A percentile compares a stretch with the other conserved stretches of the same genome.
Conservation (phyloP, 2,113 vertebrate species). For the Dolichallabes microphthalmus region DNA sequence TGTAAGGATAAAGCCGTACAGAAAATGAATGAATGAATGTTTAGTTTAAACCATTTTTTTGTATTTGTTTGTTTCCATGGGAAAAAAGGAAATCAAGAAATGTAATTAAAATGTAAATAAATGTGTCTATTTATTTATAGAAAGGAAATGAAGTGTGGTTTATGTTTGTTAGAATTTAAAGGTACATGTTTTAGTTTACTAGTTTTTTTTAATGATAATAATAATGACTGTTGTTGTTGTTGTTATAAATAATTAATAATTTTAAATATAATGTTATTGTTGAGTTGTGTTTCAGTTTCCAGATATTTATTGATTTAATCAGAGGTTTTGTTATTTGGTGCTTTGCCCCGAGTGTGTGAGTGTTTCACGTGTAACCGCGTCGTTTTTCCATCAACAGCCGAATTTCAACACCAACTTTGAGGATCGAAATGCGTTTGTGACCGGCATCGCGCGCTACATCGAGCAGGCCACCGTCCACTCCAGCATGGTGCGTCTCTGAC, state of each 20-base stretch:
- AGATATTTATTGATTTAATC: background rate
- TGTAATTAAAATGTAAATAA: background rate
- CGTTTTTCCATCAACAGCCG: conserved; percentile 72
- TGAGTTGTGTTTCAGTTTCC: background rate
- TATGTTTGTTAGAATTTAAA: too few species aligned
- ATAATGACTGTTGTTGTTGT: too few species aligned
- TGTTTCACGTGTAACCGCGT: background rate
- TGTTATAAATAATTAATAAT: too few species aligned
- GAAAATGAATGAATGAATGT: too few species aligned
- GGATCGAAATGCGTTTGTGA: conserved; percentile 97
- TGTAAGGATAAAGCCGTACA: too few species aligned
- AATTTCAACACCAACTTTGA: conserved; percentile 99
- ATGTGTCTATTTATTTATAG: background rate
- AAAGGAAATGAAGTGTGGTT: too few species aligned
- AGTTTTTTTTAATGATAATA: too few species aligned
- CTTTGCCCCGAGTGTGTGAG: background rate
- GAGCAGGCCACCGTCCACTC: conserved; percentile 97
- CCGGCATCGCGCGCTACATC: conserved; percentile 96
- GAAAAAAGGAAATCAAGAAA: background rate
- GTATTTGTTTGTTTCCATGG: background rate
- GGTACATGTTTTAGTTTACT: too few species aligned
- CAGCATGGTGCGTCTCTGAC: conserved; percentile 77
- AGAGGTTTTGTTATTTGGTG: too few species aligned
- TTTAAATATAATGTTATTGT: background rate
- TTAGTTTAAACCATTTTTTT: background rate